phyloP scores from a whole-genome alignment of 1,140 invertebrate genomes.

The Microplitis mediator region DNA sequence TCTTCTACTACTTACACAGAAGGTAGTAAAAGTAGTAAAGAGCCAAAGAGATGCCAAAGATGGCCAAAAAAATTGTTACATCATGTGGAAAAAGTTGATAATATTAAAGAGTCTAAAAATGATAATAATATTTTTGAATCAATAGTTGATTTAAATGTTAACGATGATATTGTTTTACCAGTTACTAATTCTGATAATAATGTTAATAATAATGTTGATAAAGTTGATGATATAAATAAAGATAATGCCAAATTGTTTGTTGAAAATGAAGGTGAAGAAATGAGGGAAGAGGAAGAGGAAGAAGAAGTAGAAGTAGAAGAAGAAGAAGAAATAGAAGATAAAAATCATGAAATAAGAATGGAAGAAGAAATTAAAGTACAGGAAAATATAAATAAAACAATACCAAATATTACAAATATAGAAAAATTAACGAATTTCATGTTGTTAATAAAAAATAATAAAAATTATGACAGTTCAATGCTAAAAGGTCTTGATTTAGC shows the following conservation, averaged over 20 bases:
- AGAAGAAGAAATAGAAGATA: neutral
- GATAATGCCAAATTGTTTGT: neutral
- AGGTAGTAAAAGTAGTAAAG: constrained; percentile 12
- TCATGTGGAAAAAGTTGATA: neutral
- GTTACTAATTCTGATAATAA: neutral
- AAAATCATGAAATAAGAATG: neutral
- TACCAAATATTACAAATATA: neutral
- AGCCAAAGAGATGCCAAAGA: constrained; percentile 18
- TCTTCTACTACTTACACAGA: constrained; percentile 33
- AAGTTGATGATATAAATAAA: neutral
- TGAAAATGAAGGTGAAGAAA: no score
- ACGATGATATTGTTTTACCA: neutral
- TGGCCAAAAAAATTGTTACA: constrained; percentile 21
- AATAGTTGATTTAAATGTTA: neutral
- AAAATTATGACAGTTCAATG: neutral
- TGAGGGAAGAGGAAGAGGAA: neutral
- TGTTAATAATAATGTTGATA: neutral
- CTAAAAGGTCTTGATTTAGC: constrained; percentile 22
- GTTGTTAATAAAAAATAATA: constrained; percentile 9
- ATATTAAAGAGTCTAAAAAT: neutral
- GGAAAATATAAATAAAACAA: neutral
- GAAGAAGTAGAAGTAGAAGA: neutral
- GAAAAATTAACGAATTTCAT: neutral
- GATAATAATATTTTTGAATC: neutral
- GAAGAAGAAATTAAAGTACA: neutral